Evolutionary conservation across 2,888 invertebrate species (phyloP), one percentile per base, ranked within the genome.

Genomic region (Anagyrus pseudococci): DNA sequence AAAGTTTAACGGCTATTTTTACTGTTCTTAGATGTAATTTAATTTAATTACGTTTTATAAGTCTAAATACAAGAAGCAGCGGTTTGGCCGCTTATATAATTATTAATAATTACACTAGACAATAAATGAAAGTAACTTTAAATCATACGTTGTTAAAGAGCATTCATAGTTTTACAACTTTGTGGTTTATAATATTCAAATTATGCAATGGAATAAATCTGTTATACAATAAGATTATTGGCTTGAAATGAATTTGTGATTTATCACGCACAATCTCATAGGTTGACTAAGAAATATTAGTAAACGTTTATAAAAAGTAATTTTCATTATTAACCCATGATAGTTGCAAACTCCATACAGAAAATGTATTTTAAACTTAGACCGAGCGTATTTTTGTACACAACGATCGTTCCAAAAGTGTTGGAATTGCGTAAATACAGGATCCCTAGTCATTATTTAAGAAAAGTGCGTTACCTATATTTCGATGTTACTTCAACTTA

Each of bases 341-440:
- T 15, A 26, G 26, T 17, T 48, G 1, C 8, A 56, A 22, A 46
- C 33, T n/a, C 55, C 22, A 13, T 20, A 61, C 46, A 40, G 49
- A 20, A 46, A 46, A 56, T 23, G 7, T 3, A 22, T 13, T 4
- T 20, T 41, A 20, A 7, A 19, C 26, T 7, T 29, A 33, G 29
- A 15, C 10, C 19, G 41, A 48, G 73, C 74, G 74, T 79, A 79
- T 79, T 79, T 79, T 80, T 78, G 69, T 79, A 78, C 74, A 75
- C 73, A 74, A 74, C 74, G 74, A 75, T 78, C 75, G 73, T 71
- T 70, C 64, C 72, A 72, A 70, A 69, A n/a, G n/a, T n/a, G n/a
- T 72, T 70, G 69, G 69, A 75, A 69, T 70, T 69, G 70, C 77
- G 71, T 73, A 75, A 73, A 71, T 71, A 29, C 71, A 75, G 71